A percentile compares a stretch with the other conserved stretches of the same genome.
phyloP scores from a whole-genome alignment of 2,797 vertebrate genomes.

The Eptatretus atami region DNA sequence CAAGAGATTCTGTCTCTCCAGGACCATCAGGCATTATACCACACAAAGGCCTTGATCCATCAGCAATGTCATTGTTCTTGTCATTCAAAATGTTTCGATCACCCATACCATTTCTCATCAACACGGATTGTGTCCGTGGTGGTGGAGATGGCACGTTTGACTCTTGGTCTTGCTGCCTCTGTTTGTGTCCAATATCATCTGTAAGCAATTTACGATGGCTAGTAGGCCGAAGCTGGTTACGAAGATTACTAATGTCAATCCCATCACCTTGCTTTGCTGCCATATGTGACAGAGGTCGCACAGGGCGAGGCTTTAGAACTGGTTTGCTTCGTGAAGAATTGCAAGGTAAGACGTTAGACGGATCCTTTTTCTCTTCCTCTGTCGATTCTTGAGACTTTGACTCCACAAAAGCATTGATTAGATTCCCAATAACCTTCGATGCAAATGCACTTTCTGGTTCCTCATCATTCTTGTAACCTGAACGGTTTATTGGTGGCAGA shows the following conservation, averaged over 20 bases:
- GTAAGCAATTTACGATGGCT: neutral
- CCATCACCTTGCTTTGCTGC: neutral
- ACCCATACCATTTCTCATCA: too few species aligned
- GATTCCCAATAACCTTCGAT: conserved; percentile 1
- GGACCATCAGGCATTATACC: too few species aligned
- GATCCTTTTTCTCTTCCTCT: too few species aligned
- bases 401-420: conserved; percentile 1
- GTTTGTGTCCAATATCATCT: too few species aligned
- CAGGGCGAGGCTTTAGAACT: neutral
- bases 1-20: too few species aligned
- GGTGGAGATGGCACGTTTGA: too few species aligned
- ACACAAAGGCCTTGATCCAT: too few species aligned
- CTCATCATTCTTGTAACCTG: neutral
- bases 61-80: too few species aligned
- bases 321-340: neutral
- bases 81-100: too few species aligned
- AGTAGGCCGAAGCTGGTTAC: neutral
- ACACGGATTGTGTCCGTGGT: too few species aligned
- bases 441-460: neutral
- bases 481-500: neutral
- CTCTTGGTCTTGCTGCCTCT: too few species aligned
- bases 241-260: neutral
- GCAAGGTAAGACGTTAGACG: too few species aligned
- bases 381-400: neutral
- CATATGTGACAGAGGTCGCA: neutral